Base-by-base conservation (phyloP, 2,888 invertebrate genomes). In the Drosophila meridionalis region DNA sequence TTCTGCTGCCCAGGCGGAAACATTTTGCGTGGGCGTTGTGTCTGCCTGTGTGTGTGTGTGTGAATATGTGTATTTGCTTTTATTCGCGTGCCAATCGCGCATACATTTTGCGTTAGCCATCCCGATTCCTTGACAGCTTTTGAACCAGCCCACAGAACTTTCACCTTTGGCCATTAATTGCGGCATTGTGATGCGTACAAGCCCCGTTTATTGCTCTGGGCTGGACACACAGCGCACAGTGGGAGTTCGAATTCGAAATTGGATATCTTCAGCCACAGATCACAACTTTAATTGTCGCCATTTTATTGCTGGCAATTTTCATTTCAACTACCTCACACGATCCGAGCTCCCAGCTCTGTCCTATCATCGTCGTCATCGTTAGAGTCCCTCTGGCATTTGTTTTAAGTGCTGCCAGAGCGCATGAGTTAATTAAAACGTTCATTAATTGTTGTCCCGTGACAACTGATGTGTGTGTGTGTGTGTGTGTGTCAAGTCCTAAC, bases 81-180 rank as follows among this genome's bases (percentile, higher is more conserved):
- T 42, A 66, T 76, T 90, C 59, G 87, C 89, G 84, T 90, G 89
- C 78, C 76, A 78, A 73, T 81, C 76, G 74, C 62, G 69, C 82
- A 86, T 81, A 77, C 75, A 65, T 87, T 76, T 58, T 56, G 70
- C 45, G 43, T 47, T 34, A 58, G 57, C 69, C 72, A 66, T 58
- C 45, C 48, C 72, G 78, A 83, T 70, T 71, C 69, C 58, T 72
- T 67, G 67, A 74, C 75, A 72, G 69, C 80, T 77, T 76, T 64
- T 50, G 28, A 77, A 61, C 69, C 69, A 59, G 28, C 55, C 71
- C 77, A 60, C 69, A 76, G 52, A 57, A 89, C 80, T 85, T 88
- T 80, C 69, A 56, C 86, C 76, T 73, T 60, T 62, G 64, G 55
- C 45, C 69, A 79, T 78, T 79, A 81, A 81, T 81, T 81, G 82